Base-by-base conservation (phyloP, 2,797 vertebrate genomes). In the Sorex maritimensis region DNA sequence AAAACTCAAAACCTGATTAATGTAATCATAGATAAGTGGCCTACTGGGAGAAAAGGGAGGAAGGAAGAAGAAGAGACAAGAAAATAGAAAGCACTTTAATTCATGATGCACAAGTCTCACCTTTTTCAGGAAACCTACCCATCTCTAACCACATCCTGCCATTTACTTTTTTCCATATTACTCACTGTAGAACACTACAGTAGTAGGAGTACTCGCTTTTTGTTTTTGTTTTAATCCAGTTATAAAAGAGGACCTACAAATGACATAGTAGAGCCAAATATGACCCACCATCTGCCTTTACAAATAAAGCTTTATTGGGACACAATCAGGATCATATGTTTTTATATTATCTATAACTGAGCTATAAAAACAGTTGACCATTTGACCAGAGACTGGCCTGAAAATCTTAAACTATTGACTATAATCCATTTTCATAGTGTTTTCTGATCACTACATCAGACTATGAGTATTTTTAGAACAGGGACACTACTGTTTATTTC, bases 251-350 rank as follows among this genome's bases (percentile, higher is more conserved):
- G 11, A 3, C 28, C 83, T 55, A 6, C 9, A 85, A 68, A 44
- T 30, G 49, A 52, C 49, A 52, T 28, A 11, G 24, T 17, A 71
- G 41, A 24, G 41, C 52, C 30, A 92, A 63, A 73, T 38, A 2
- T 69, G 61, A 52, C 5, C 21, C 8, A 14, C 1, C 11, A 26
- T 9, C 34, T 84, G 4, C 81, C 75, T 81, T 58, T 41, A 80
- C 14, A 55, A 90, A 82, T 85, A 71, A 94, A 78, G 58, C 75
- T 91, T 75, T 81, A 91, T 58, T 65, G 67, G 17, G 87, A 73
- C 19, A 81, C 10, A 72, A 12, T 6, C 58, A 75, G 12, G 0
- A 30, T n/a, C 38, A 52, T 72, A 85, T 79, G 28, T 78, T 92
- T 82, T 55, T 4, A 30, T 46, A 73, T 58, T 65, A 26, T 52